Percentiles rank a stretch among this genome's conserved stretches.
These are phyloP conservation scores for Osmerus mordax DNA, from an alignment of 2,113 vertebrate species.

Conservation along the genomic window DNA sequence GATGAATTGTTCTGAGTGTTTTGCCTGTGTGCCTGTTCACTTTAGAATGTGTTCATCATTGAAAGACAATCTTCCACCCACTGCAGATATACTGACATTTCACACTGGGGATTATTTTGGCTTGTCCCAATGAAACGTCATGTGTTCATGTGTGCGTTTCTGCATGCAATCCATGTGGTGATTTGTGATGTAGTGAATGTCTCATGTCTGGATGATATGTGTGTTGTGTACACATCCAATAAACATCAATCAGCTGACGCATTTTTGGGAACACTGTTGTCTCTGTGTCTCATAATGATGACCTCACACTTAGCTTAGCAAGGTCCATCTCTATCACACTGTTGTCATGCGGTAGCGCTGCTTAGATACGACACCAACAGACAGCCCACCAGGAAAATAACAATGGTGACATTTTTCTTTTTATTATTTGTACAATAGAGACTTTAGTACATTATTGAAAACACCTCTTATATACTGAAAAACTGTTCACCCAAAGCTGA, in stretches of 20 bases:
- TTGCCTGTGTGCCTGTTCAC: neutral
- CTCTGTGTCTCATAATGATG: too few relatives aligned
- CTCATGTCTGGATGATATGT: too few relatives aligned
- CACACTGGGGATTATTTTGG: too few relatives aligned
- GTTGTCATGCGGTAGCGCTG: neutral
- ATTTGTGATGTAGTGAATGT: neutral
- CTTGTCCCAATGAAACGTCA: too few relatives aligned
- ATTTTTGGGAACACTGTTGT: too few relatives aligned
- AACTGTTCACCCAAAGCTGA: slow-evolving; percentile 96
- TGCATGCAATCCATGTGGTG: neutral
- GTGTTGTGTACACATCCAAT: too few relatives aligned
- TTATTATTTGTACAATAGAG: slow-evolving; percentile 99
- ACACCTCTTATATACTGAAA: slow-evolving; percentile 99
- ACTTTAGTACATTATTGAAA: slow-evolving; percentile 99
- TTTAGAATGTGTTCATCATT: neutral
- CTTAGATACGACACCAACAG: too few relatives aligned
- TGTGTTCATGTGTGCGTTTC: too few relatives aligned
- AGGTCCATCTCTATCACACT: too few relatives aligned
- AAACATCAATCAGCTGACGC: too few relatives aligned
- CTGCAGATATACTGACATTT: neutral
- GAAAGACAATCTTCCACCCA: neutral
- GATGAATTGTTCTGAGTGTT: neutral
- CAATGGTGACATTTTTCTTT: slow-evolving; percentile 98
- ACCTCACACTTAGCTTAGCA: too few relatives aligned
- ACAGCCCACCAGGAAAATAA: slow-evolving; percentile 60